Conservation (phyloP, 2,113 vertebrate genomes). For the Chinchilla lanigera region DNA sequence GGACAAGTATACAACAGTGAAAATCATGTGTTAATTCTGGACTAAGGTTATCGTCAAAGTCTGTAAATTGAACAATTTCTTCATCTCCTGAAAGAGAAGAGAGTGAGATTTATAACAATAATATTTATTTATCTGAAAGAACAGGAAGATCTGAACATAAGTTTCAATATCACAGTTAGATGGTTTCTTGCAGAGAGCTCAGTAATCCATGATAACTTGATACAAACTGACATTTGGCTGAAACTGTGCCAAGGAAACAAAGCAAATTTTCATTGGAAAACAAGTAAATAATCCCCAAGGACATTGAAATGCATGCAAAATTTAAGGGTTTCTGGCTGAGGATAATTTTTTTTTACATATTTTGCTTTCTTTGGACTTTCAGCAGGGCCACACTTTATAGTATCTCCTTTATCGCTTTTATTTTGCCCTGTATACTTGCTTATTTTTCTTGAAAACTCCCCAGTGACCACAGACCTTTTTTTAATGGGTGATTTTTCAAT, state of each 20-base stretch:
- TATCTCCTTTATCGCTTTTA: not conserved
- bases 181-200: conserved; percentile 29
- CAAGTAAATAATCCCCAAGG: not conserved
- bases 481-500: conserved; percentile 80
- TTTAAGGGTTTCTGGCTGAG: not conserved
- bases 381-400: not conserved
- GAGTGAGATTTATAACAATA: conserved; percentile 3
- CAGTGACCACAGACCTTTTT: conserved; percentile 73
- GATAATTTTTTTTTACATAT: not conserved
- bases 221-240: conserved; percentile 60
- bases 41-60: conserved; percentile 31
- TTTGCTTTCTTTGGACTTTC: conserved; percentile 18
- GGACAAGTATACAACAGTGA: not conserved
- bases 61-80: not conserved
- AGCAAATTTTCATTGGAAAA: conserved; percentile 38
- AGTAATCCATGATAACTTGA: conserved; percentile 67
- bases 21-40: conserved; percentile 30
- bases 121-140: conserved; percentile 46
- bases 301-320: not conserved
- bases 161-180: conserved; percentile 54
- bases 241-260: conserved; percentile 36
- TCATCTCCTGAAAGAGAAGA: not conserved
- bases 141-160: conserved; percentile 30
- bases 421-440: not conserved
- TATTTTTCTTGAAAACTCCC: conserved; percentile 72